These are phyloP conservation scores for Gallinago paraguaiae DNA, from an alignment of 2,113 vertebrate species.

Conservation along the genomic window DNA sequence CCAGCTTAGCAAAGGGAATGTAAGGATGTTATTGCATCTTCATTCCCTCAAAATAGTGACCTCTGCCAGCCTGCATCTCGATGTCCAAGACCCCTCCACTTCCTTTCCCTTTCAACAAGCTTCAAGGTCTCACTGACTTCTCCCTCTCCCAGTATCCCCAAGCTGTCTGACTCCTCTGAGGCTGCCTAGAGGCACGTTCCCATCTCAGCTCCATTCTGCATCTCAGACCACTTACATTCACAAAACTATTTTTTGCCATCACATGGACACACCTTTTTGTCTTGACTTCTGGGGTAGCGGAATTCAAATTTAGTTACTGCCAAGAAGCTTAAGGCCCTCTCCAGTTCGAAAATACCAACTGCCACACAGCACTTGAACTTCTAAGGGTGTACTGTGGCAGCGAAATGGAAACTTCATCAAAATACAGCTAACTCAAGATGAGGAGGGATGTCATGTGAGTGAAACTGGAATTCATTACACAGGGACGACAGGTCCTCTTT, in stretches of 20 bases:
- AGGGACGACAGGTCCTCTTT: not conserved
- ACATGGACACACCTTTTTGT: not conserved
- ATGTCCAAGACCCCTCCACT: not conserved
- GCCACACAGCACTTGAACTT: not conserved
- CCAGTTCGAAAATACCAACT: not conserved
- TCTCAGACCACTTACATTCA: not conserved
- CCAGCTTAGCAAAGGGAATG: not conserved
- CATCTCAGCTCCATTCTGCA: not conserved
- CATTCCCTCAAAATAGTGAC: not conserved
- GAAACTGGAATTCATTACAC: not conserved
- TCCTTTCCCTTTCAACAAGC: not conserved
- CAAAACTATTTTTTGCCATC: not conserved
- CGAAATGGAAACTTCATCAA: not conserved
- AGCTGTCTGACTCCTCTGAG: not conserved
- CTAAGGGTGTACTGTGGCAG: not conserved
- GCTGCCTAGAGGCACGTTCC: not conserved
- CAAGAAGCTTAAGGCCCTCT: not conserved
- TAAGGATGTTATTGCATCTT: not conserved
- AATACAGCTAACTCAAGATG: not conserved
- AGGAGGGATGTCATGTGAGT: accelerated
- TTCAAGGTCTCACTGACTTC: not conserved
- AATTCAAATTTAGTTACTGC: not conserved
- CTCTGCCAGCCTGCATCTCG: not conserved
- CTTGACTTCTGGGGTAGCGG: not conserved
- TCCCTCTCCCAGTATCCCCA: not conserved